phyloP scores from a whole-genome alignment of 2,888 invertebrate species.

The Ypsolopha sequella region DNA sequence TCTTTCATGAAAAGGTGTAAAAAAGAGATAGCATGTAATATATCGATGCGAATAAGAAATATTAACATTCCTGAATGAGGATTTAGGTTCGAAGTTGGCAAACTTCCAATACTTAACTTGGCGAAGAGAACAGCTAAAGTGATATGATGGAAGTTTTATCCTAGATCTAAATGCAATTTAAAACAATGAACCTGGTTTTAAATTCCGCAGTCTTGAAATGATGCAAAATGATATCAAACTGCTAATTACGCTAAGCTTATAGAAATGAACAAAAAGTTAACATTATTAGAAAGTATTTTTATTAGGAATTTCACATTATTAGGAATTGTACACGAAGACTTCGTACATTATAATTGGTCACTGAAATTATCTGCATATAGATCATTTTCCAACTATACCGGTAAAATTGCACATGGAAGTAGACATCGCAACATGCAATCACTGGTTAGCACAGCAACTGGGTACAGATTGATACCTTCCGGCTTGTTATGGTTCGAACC shows the following conservation, averaged over 20 bases:
- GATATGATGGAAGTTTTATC: conserved; percentile 2
- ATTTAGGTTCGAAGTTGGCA: background rate
- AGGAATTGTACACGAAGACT: background rate
- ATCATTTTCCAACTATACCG: background rate
- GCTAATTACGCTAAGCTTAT: background rate
- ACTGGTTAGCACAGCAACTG: background rate
- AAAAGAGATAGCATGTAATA: too few relatives aligned
- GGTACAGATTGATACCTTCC: conserved; percentile 9
- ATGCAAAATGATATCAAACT: background rate
- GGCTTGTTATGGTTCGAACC: background rate
- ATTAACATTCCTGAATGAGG: background rate
- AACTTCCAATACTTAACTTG: background rate
- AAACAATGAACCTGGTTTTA: background rate
- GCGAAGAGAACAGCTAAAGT: conserved; percentile 11
- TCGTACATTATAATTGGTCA: background rate
- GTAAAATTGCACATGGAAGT: background rate
- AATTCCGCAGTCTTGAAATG: background rate
- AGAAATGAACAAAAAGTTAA: background rate
- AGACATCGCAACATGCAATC: conserved; percentile 1
- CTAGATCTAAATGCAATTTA: background rate
- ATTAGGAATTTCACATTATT: background rate
- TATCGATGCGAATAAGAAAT: too few relatives aligned
- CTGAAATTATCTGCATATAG: background rate
- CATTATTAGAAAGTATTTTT: background rate
- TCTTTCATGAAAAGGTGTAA: too few relatives aligned